Evolutionary conservation across 2,113 vertebrate genomes (phyloP).

Genomic region (Planiliza haematocheilus): DNA sequence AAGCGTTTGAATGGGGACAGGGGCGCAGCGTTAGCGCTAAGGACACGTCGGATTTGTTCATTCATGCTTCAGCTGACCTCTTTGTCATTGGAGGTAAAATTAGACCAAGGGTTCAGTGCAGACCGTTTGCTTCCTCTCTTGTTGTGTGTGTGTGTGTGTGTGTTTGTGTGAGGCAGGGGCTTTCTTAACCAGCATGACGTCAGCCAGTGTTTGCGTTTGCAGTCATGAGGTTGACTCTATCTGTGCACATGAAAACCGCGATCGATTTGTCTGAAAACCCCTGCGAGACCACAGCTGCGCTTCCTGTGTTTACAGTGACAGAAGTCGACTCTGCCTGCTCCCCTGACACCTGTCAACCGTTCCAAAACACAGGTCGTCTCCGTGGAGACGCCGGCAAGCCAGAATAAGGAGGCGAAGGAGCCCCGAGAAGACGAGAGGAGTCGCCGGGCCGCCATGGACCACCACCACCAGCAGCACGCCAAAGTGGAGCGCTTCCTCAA

Average conservation of each 20-base stretch:
- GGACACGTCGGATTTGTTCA: slow-evolving; percentile 23
- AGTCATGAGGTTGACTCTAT: slow-evolving; percentile 52
- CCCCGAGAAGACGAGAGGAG: slow-evolving; percentile 6
- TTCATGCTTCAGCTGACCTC: slow-evolving; percentile 35
- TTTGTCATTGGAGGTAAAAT: slow-evolving; percentile 14
- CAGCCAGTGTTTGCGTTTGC: slow-evolving; percentile 19
- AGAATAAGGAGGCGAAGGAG: slow-evolving; percentile 54
- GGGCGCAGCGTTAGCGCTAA: not conserved
- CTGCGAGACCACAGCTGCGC: slow-evolving; percentile 46
- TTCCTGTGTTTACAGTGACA: slow-evolving; percentile 74
- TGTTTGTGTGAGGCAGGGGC: slow-evolving; percentile 25
- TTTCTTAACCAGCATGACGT: slow-evolving; percentile 68
- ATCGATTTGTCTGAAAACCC: slow-evolving; percentile 60
- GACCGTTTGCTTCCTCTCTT: slow-evolving; percentile 33
- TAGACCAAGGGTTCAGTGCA: slow-evolving; percentile 12
- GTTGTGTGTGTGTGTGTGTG: not conserved
- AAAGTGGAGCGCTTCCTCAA: slow-evolving; percentile 92
- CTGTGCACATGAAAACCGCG: slow-evolving; percentile 28
- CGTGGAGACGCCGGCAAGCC: slow-evolving; percentile 68
- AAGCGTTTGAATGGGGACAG: not conserved
- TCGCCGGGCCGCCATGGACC: slow-evolving; percentile 72
- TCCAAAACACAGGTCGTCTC: slow-evolving; percentile 66
- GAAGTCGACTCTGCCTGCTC: slow-evolving; percentile 24
- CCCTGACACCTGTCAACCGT: slow-evolving; percentile 63
- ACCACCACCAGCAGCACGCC: slow-evolving; percentile 69